A percentile compares a stretch with the other conserved stretches of the same genome.
Conservation (phyloP, 2,113 vertebrate genomes). For the Malurus cyaneus region DNA sequence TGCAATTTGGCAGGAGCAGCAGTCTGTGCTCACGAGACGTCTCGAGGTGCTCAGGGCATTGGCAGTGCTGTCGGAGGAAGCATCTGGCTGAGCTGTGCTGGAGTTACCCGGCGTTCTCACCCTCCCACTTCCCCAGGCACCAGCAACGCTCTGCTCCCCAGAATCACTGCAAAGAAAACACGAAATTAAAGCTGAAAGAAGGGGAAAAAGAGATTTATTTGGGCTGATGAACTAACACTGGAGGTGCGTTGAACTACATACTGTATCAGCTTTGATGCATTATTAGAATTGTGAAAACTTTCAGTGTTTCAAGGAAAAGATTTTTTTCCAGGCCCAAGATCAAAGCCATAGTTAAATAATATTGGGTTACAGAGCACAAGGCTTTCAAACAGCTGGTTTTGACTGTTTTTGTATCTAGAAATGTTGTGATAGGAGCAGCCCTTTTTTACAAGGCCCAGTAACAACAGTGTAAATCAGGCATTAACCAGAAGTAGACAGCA, state of each 20-base stretch:
- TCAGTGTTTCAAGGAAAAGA: slow-evolving; percentile 63
- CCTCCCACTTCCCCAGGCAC: background rate
- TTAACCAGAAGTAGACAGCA: slow-evolving; percentile 54
- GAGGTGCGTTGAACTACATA: background rate
- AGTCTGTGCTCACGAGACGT: slow-evolving; percentile 40
- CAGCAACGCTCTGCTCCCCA: background rate
- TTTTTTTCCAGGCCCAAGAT: slow-evolving; percentile 61
- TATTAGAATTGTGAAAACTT: slow-evolving; percentile 43
- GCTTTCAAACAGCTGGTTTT: slow-evolving; percentile 43
- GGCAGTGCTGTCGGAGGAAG: slow-evolving; percentile 22
- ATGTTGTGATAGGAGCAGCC: slow-evolving; percentile 60
- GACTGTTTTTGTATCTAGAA: slow-evolving; percentile 60
- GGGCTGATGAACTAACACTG: background rate
- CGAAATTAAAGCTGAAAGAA: background rate
- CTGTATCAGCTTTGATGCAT: slow-evolving; percentile 53
- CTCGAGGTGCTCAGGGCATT: slow-evolving; percentile 41
- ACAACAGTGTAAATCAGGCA: slow-evolving; percentile 54
- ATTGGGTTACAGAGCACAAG: slow-evolving; percentile 42
- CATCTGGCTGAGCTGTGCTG: background rate
- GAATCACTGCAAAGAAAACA: slow-evolving; percentile 27
- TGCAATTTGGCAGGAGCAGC: slow-evolving; percentile 42
- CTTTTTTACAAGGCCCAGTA: slow-evolving; percentile 39
- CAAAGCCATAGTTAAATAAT: slow-evolving; percentile 66
- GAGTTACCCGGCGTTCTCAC: background rate
- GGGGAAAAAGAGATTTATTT: background rate